Conservation (phyloP, 2,113 vertebrate species). For the Plecotus auritus region DNA sequence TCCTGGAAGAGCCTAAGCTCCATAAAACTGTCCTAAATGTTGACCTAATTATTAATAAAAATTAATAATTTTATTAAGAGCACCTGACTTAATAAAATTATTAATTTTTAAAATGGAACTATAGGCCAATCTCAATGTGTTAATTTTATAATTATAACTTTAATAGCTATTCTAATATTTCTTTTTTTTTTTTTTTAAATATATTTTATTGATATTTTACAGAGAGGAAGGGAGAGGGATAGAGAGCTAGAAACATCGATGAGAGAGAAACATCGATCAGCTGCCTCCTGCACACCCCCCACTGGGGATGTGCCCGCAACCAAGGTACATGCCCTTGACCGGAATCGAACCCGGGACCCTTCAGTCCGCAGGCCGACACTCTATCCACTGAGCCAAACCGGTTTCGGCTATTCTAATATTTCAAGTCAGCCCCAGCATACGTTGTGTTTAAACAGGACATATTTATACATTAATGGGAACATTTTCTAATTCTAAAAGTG, state of each 20-base stretch:
- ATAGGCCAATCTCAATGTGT: not conserved
- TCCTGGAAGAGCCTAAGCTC: not conserved
- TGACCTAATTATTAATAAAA: conserved; percentile 3
- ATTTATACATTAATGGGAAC: not conserved
- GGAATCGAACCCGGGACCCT: too few species aligned
- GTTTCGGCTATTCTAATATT: not conserved
- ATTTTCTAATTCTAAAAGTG: conserved; percentile 2
- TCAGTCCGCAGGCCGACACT: too few species aligned
- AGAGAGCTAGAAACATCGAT: too few species aligned
- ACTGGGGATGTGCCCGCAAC: too few species aligned
- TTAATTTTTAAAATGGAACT: not conserved
- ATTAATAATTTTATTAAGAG: not conserved
- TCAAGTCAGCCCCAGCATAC: not conserved
- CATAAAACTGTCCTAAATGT: not conserved
- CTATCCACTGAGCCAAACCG: too few species aligned
- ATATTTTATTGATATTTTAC: too few species aligned
- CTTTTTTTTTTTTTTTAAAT: too few species aligned
- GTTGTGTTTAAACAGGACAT: conserved; percentile 11
- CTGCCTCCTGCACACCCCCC: too few species aligned
- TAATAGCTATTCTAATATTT: not conserved
- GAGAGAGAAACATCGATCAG: too few species aligned
- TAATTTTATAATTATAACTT: conserved; percentile 2
- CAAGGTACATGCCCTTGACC: too few species aligned
- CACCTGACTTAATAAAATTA: not conserved
- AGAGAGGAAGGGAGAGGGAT: too few species aligned